These are phyloP conservation scores for Aporophyla lueneburgensis DNA, from an alignment of 2,888 invertebrate species.

Conservation along the genomic window DNA sequence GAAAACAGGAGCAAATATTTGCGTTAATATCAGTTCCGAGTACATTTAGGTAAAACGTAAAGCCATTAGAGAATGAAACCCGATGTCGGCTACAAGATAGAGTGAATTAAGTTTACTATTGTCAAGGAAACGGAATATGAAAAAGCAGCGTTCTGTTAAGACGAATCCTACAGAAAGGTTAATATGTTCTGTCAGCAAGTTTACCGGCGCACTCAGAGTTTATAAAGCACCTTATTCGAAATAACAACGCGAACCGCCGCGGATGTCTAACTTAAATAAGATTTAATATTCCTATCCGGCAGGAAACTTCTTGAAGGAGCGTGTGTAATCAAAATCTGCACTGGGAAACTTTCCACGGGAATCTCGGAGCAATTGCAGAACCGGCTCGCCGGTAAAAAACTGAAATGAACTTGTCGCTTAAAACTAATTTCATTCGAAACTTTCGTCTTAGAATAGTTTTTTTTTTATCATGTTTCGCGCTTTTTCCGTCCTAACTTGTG, in stretches of 20 bases:
- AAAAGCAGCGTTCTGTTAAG: slow-evolving; percentile 74
- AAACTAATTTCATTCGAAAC: slow-evolving; percentile 90
- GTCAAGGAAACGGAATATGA: slow-evolving; percentile 70
- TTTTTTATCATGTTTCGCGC: slow-evolving; percentile 80
- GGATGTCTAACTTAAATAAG: slow-evolving; percentile 90
- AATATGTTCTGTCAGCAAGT: slow-evolving; percentile 80
- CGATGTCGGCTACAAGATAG: slow-evolving; percentile 61
- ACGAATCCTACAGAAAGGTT: slow-evolving; percentile 77
- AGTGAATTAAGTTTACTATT: slow-evolving; percentile 72
- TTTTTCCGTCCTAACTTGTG: slow-evolving; percentile 83
- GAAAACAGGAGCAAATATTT: slow-evolving; percentile 65
- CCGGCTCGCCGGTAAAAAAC: slow-evolving; percentile 86
- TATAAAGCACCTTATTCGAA: slow-evolving; percentile 89
- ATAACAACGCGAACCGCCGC: slow-evolving; percentile 88
- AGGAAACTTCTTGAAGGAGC: slow-evolving; percentile 89
- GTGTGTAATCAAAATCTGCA: slow-evolving; percentile 91
- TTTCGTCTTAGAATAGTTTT: slow-evolving; percentile 88
- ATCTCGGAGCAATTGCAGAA: slow-evolving; percentile 87
- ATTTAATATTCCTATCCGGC: slow-evolving; percentile 90
- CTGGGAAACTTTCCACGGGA: slow-evolving; percentile 85
- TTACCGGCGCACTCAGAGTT: slow-evolving; percentile 79
- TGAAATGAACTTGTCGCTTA: slow-evolving; percentile 90
- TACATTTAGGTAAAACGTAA: slow-evolving; percentile 70
- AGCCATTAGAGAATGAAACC: slow-evolving; percentile 74
- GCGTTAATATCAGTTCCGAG: slow-evolving; percentile 53